Evolutionary conservation across 2,888 invertebrate genomes (phyloP).

Genomic region (Tiliacea citrago): DNA sequence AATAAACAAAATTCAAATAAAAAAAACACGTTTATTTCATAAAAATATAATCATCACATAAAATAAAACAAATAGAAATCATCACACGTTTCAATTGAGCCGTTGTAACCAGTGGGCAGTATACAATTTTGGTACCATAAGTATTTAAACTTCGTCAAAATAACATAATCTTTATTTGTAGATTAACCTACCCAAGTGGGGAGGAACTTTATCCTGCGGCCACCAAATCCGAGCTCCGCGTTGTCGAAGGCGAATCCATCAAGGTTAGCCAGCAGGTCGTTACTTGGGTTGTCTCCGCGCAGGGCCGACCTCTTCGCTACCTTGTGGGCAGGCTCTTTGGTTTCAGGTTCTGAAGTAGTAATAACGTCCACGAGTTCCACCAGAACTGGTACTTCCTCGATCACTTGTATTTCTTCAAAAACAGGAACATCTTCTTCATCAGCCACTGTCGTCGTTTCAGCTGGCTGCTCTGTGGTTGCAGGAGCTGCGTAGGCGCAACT

Average conservation of each 20-base stretch:
- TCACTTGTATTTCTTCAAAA: constrained; percentile 77
- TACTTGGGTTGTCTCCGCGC: constrained; percentile 81
- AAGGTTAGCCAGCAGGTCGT: constrained; percentile 82
- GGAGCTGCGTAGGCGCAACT: constrained; percentile 76
- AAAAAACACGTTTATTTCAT: constrained; percentile 53
- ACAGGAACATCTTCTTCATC: constrained; percentile 69
- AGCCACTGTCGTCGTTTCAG: constrained; percentile 70
- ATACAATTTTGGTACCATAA: constrained; percentile 12
- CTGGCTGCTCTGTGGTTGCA: constrained; percentile 67
- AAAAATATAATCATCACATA: constrained; percentile 28
- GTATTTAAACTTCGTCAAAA: background rate
- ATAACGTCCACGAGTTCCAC: constrained; percentile 70
- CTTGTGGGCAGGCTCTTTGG: constrained; percentile 74
- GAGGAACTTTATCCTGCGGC: constrained; percentile 85
- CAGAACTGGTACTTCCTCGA: constrained; percentile 78
- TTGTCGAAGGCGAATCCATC: constrained; percentile 80
- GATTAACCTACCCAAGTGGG: constrained; percentile 85
- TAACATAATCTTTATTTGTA: constrained; percentile 3
- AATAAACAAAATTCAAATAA: constrained; percentile 13
- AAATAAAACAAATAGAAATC: constrained; percentile 2
- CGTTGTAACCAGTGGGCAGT: constrained; percentile 18
- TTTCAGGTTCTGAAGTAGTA: constrained; percentile 63
- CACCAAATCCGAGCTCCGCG: constrained; percentile 77
- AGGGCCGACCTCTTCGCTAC: constrained; percentile 81
- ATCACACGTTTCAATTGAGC: constrained; percentile 15